Conservation (phyloP, 2,888 invertebrate species). For the Villa cingulata region DNA sequence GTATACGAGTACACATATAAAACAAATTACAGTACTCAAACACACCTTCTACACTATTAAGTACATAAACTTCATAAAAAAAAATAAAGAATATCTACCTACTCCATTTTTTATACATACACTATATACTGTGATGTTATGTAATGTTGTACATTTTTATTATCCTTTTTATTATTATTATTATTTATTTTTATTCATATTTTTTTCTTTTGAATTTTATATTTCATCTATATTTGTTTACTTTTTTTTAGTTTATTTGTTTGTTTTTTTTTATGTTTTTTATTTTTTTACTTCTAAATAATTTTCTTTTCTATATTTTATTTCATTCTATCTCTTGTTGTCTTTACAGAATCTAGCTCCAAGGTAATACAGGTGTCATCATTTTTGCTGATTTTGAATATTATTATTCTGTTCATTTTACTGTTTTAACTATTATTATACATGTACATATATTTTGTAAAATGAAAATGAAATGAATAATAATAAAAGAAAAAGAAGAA, state of each 20-base stretch:
- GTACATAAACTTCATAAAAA: no score
- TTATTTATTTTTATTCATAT: no score
- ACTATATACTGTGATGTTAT: no score
- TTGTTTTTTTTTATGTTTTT: neutral
- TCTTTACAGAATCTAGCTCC: constrained; percentile 6
- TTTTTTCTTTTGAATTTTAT: no score
- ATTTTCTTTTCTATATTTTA: no score
- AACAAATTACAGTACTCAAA: constrained; percentile 3
- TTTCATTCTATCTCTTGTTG: no score
- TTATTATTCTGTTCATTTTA: neutral
- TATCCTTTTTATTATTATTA: no score
- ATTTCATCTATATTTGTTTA: no score
- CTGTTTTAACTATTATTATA: neutral
- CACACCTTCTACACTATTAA: neutral
- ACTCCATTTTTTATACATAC: no score
- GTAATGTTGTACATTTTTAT: no score
- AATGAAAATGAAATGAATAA: neutral
- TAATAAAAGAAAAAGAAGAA: neutral
- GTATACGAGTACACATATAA: neutral
- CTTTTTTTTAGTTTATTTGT: neutral
- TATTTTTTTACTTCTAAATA: no score
- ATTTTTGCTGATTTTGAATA: neutral
- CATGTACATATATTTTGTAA: neutral
- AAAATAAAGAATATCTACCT: no score
- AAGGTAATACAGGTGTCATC: constrained; percentile 4